phyloP scores from a whole-genome alignment of 2,888 invertebrate species.

The Masnerella sp. region DNA sequence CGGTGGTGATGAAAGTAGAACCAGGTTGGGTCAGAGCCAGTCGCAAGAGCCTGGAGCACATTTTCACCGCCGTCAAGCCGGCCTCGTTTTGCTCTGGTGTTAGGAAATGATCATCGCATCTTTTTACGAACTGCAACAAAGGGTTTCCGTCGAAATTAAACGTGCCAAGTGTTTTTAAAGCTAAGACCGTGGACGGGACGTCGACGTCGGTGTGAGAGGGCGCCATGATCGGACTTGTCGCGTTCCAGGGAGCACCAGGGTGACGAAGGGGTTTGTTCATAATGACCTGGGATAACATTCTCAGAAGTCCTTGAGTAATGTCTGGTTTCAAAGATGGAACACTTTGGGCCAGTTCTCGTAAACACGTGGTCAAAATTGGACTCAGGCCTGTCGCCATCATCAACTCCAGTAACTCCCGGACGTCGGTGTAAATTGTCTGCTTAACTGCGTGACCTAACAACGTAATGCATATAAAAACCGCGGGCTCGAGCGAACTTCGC shows the following conservation, averaged over 20 bases:
- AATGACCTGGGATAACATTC: constrained; percentile 90
- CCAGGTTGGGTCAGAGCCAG: too few relatives aligned
- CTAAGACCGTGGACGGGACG: constrained; percentile 91
- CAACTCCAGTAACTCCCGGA: constrained; percentile 90
- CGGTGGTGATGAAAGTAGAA: too few relatives aligned
- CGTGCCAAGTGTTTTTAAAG: constrained; percentile 93
- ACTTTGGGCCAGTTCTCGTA: constrained; percentile 92
- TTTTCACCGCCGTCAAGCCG: constrained; percentile 94
- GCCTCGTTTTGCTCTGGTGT: constrained; percentile 95
- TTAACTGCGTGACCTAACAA: constrained; percentile 93
- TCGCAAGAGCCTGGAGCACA: constrained; percentile 92
- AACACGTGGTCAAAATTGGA: constrained; percentile 92
- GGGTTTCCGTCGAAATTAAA: constrained; percentile 95
- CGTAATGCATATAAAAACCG: constrained; percentile 95
- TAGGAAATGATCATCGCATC: constrained; percentile 95
- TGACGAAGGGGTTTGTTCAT: constrained; percentile 92
- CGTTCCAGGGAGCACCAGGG: constrained; percentile 84
- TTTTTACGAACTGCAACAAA: constrained; percentile 92
- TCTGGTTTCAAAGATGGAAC: constrained; percentile 92
- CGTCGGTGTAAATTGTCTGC: constrained; percentile 86
- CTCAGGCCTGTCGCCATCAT: constrained; percentile 96
- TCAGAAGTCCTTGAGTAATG: constrained; percentile 94
- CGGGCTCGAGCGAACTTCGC: constrained; percentile 86
- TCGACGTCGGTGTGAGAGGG: constrained; percentile 82
- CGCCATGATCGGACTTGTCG: constrained; percentile 79